A percentile compares a stretch with the other conserved stretches of the same genome.
Conservation (phyloP, 2,797 vertebrate genomes). For the Lerista edwardsae region DNA sequence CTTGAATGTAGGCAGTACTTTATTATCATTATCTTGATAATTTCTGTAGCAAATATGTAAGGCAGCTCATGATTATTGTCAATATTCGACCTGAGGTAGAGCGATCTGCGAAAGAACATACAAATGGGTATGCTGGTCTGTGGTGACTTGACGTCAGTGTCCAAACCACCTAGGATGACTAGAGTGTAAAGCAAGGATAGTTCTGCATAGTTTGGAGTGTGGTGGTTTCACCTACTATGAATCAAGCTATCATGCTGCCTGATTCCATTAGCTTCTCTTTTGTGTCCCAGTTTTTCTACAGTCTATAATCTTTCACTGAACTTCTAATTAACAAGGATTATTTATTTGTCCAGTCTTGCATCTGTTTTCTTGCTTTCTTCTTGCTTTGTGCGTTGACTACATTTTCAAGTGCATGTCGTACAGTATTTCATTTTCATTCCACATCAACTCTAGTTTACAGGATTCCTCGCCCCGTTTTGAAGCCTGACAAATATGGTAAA, state of each 20-base stretch:
- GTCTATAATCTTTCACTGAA: neutral
- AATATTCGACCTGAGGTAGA: neutral
- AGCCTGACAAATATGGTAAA: neutral
- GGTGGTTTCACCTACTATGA: neutral
- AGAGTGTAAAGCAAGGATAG: neutral
- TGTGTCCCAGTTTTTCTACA: neutral
- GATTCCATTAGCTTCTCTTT: neutral
- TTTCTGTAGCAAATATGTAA: neutral
- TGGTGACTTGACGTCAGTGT: neutral
- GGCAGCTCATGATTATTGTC: neutral
- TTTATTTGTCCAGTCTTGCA: neutral
- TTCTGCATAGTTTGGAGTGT: neutral
- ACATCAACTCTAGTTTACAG: neutral
- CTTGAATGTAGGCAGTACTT: neutral
- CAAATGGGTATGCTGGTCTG: neutral
- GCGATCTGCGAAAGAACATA: neutral
- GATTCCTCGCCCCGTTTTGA: neutral
- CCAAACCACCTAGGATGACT: neutral
- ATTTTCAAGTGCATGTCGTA: neutral
- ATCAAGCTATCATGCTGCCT: neutral
- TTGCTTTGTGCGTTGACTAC: too few species aligned
- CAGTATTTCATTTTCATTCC: neutral
- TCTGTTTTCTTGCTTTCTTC: neutral
- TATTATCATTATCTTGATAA: neutral
- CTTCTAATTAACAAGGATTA: neutral